Percentiles rank a stretch among this genome's conserved stretches.
phyloP scores from a whole-genome alignment of 2,113 vertebrate genomes.

The Mesembrinibis cayennensis region DNA sequence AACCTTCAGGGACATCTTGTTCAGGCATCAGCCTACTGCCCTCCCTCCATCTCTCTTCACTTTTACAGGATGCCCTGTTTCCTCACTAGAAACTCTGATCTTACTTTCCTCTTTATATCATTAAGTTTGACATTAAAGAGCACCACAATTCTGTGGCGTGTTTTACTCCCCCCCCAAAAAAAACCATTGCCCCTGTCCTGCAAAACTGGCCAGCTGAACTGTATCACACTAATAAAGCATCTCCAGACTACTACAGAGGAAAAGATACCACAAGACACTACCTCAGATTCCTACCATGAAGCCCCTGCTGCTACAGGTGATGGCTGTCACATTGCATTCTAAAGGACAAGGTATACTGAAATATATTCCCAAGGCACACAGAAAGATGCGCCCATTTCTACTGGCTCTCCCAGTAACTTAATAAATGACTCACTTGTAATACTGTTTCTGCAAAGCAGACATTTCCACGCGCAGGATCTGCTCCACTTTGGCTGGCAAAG shows the following conservation, averaged over 20 bases:
- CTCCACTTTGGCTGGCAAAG: conserved; percentile 97
- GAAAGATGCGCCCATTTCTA: not conserved
- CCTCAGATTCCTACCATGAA: not conserved
- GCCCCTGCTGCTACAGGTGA: not conserved
- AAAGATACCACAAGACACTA: not conserved
- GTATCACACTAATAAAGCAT: not conserved
- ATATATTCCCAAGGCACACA: not conserved
- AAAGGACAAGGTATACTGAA: not conserved
- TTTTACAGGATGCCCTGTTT: not conserved
- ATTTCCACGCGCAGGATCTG: conserved; percentile 98
- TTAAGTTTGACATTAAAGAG: not conserved
- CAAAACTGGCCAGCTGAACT: not conserved
- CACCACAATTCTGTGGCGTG: not conserved
- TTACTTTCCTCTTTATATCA: not conserved
- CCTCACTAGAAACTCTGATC: not conserved
- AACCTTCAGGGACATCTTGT: not conserved
- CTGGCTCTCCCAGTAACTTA: not conserved
- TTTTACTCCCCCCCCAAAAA: not conserved
- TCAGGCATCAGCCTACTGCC: not conserved
- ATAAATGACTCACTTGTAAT: conserved; percentile 88
- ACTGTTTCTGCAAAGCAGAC: conserved; percentile 96
- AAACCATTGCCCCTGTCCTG: not conserved
- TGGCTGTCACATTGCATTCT: not conserved
- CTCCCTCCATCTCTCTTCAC: not conserved
- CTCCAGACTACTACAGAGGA: not conserved